Conservation (phyloP, 2,888 invertebrate genomes). For the Polydrusus cervinus region DNA sequence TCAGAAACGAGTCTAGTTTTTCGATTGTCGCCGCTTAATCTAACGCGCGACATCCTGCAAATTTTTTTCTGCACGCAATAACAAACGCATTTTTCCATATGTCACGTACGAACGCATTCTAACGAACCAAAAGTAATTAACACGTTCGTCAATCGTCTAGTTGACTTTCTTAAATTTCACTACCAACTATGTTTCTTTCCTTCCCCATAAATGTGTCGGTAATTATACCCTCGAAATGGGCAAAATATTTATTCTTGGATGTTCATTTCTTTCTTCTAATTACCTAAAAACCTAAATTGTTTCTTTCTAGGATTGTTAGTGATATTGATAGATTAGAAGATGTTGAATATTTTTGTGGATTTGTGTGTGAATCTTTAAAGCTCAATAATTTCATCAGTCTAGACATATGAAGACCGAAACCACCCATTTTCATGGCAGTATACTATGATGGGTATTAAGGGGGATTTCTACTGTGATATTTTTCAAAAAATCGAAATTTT, state of each 20-base stretch:
- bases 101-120: constrained; percentile 55
- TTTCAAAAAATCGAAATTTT: too few species aligned
- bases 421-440: too few species aligned
- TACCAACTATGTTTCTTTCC: constrained; percentile 51
- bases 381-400: too few species aligned
- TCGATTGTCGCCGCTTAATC: too few species aligned
- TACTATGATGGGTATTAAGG: too few species aligned
- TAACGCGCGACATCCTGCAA: neutral
- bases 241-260: constrained; percentile 53
- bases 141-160: constrained; percentile 47
- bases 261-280: constrained; percentile 41
- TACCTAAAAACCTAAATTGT: constrained; percentile 47
- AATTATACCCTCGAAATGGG: constrained; percentile 53
- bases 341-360: too few species aligned
- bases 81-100: constrained; percentile 38
- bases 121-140: constrained; percentile 49
- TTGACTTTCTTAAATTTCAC: constrained; percentile 54
- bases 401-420: too few species aligned
- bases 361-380: too few species aligned
- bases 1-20: too few species aligned
- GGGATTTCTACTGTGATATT: too few species aligned
- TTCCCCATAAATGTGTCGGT: constrained; percentile 37
- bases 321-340: neutral
- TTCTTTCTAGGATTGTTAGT: neutral
- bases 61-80: constrained; percentile 16